phyloP scores from a whole-genome alignment of 2,113 vertebrate genomes.

The Rhinoptilus africanus region DNA sequence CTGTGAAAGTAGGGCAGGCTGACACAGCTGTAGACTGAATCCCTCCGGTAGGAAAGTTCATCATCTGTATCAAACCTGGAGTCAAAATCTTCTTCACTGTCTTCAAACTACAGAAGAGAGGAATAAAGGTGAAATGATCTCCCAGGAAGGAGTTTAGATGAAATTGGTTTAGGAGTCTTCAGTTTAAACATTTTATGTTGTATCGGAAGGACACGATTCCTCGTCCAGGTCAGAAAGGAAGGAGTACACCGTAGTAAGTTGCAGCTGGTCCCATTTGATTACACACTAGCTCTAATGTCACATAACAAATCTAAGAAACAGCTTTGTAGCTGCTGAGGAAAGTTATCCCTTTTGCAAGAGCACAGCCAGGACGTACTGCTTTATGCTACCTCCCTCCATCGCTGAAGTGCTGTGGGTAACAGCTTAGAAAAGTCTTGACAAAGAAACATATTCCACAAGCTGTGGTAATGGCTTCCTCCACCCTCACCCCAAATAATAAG shows the following conservation, averaged over 20 bases:
- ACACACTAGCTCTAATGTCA: neutral
- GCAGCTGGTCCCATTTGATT: neutral
- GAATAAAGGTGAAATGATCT: neutral
- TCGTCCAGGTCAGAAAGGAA: neutral
- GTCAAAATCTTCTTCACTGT: conserved; percentile 98
- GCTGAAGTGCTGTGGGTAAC: neutral
- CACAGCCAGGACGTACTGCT: neutral
- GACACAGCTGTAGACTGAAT: conserved; percentile 97
- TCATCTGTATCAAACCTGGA: conserved; percentile 90
- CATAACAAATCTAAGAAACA: neutral
- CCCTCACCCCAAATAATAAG: neutral
- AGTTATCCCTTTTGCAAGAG: neutral
- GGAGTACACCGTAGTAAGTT: fast-evolving
- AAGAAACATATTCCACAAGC: neutral
- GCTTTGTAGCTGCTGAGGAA: neutral
- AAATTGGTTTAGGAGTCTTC: neutral
- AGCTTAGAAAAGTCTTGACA: neutral
- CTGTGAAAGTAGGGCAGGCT: conserved; percentile 97
- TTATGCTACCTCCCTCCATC: neutral
- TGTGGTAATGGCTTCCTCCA: neutral
- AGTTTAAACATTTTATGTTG: neutral
- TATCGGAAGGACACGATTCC: neutral
- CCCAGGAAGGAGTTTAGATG: neutral
- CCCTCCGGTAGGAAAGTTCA: conserved; percentile 88
- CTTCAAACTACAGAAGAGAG: conserved; percentile 84